phyloP scores from a whole-genome alignment of 2,113 vertebrate species.

The Podarcis muralis region DNA sequence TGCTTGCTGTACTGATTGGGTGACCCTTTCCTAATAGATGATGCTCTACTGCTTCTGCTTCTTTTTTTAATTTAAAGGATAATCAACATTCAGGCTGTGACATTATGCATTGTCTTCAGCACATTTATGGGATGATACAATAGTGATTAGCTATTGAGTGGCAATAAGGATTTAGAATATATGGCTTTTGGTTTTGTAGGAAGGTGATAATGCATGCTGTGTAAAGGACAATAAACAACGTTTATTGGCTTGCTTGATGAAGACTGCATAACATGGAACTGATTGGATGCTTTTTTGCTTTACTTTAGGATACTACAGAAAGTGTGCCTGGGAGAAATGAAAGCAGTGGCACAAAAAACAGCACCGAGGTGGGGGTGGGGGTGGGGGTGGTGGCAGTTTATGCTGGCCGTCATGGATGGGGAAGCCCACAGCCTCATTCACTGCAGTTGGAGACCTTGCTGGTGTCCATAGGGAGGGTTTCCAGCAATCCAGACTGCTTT shows the following conservation, averaged over 20 bases:
- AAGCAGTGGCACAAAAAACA: constrained; percentile 21
- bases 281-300: constrained; percentile 16
- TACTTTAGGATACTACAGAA: constrained; percentile 25
- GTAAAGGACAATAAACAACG: constrained; percentile 50
- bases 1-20: constrained; percentile 19
- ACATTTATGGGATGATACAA: constrained; percentile 36
- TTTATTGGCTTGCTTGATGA: constrained; percentile 63
- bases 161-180: constrained; percentile 49
- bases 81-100: constrained; percentile 32
- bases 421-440: constrained; percentile 31
- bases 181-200: constrained; percentile 46
- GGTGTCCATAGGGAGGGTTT: constrained; percentile 39
- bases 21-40: constrained; percentile 33
- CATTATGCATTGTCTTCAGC: constrained; percentile 50
- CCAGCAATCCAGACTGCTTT: constrained; percentile 31
- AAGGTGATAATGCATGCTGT: constrained; percentile 46
- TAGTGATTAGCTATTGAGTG: constrained; percentile 59
- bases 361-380: neutral
- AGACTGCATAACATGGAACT: constrained; percentile 54
- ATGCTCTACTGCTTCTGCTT: constrained; percentile 4
- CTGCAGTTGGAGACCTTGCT: constrained; percentile 1
- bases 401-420: constrained; percentile 67
- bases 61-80: constrained; percentile 26
- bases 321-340: constrained; percentile 35
- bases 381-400: neutral